phyloP scores from a whole-genome alignment of 2,888 invertebrate species.

The Drosophila kanekoi region DNA sequence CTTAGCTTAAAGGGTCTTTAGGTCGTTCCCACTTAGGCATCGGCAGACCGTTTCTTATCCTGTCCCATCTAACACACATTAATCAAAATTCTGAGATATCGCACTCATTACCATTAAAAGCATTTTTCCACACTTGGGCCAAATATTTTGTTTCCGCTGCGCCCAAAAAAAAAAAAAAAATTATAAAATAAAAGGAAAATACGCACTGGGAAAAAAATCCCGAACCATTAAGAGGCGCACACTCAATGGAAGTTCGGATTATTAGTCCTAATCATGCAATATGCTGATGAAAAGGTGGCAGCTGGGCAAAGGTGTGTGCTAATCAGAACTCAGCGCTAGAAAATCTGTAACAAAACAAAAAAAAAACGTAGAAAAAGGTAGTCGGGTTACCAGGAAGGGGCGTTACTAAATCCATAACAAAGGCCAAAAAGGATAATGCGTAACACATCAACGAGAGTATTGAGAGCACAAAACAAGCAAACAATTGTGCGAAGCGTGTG shows the following conservation, averaged over 20 bases:
- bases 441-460: conserved; percentile 69
- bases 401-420: conserved; percentile 73
- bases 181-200: conserved; percentile 2
- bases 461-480: conserved; percentile 29
- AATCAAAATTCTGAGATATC: conserved; percentile 53
- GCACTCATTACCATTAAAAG: conserved; percentile 43
- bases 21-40: conserved; percentile 10
- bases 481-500: conserved; percentile 50
- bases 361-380: conserved; percentile 44
- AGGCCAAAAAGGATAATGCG: conserved; percentile 71
- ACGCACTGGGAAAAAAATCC: conserved; percentile 23
- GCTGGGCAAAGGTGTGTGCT: conserved; percentile 59
- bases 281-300: conserved; percentile 45
- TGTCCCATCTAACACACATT: conserved; percentile 56
- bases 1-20: background rate
- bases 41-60: conserved; percentile 35
- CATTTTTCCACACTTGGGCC: conserved; percentile 41
- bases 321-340: conserved; percentile 38
- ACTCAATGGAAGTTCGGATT: conserved; percentile 56
- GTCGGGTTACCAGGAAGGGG: conserved; percentile 78
- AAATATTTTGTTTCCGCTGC: conserved; percentile 43
- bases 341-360: conserved; percentile 55
- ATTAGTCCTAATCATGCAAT: conserved; percentile 74
- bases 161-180: conserved; percentile 11
- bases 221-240: conserved; percentile 58